phyloP scores from a whole-genome alignment of 2,113 vertebrate genomes.

The Cynopterus brachyotis region DNA sequence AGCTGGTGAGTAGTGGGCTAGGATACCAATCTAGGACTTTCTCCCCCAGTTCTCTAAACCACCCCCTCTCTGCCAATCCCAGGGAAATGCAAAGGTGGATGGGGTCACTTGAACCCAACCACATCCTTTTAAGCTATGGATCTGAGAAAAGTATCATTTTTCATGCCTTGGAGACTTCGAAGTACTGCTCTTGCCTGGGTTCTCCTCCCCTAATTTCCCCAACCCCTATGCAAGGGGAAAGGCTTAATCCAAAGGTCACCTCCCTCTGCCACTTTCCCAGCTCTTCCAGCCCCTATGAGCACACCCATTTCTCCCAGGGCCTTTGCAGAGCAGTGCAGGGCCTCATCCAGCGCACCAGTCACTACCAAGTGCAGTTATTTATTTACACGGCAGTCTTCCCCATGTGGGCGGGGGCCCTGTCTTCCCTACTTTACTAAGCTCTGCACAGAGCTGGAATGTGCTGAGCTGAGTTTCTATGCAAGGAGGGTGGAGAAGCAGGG shows the following conservation, averaged over 20 bases:
- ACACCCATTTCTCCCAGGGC: background rate
- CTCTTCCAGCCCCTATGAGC: background rate
- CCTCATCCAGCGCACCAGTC: slow-evolving; percentile 11
- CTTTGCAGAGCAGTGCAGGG: background rate
- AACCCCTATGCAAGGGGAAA: background rate
- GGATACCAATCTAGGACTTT: background rate
- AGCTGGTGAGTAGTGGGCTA: background rate
- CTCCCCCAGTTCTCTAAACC: background rate
- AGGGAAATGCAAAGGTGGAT: background rate
- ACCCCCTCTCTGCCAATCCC: background rate
- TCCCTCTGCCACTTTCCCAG: background rate
- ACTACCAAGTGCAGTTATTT: slow-evolving; percentile 42
- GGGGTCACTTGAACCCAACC: background rate
- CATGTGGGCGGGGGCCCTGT: slow-evolving; percentile 54
- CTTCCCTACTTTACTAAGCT: slow-evolving; percentile 47
- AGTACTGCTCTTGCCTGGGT: background rate
- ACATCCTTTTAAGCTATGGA: background rate
- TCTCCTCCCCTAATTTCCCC: background rate
- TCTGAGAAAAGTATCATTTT: slow-evolving; percentile 1
- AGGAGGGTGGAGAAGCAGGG: background rate
- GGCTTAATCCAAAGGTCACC: background rate
- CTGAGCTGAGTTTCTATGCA: slow-evolving; percentile 47
- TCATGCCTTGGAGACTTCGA: background rate
- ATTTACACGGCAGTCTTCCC: slow-evolving; percentile 56
- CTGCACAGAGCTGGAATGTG: slow-evolving; percentile 63